Base-by-base conservation (phyloP, 53 echinoderm and acorn worm genomes). In the Stichopus horrens region DNA sequence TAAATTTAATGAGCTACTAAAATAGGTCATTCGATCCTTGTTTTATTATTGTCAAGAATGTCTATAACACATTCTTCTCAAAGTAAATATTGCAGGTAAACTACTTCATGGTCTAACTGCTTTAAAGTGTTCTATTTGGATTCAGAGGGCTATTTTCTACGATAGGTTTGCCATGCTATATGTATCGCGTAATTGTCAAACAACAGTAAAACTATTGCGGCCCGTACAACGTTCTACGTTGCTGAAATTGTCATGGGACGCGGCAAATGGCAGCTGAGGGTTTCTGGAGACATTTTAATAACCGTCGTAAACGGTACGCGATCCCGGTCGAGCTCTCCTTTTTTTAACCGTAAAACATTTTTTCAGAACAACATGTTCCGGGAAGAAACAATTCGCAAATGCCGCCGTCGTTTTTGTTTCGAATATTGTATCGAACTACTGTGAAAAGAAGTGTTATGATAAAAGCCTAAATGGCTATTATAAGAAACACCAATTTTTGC, bases 251-350 rank as follows among this genome's bases (percentile, higher is more conserved):
- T 63, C 10, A 63, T 63, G 63, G 10, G 63, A 13, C 11, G 11
- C 11, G 10, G 63, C 16, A 63, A 13, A 63, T 16, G 16, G 10
- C 63, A 63, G 16, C 63, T 59, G 58, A 83, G 58, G 16, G 23
- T 58, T 57, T 83, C 83, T 21, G 83, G 18, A 83, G 83, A 57
- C 57, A 21, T 37, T 37, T 37, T 83, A 8, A 83, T 21, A 83
- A 63, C 83, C 58, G 83, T 83, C 83, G 83, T 83, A 83, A 83
- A 83, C 83, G 83, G 83, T 59, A 58, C 79, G 79, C 55, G 79
- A 54, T 54, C 54, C 79, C 18, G 54, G 55, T n/a, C 53, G 7
- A 52, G 6, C 52, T 53, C 53, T 53, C 79, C 79, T 11, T 11
- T 11, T 11, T 63, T 63, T 10, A 63, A 63, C 63, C 63, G 63